Evolutionary conservation across 2,888 invertebrate species (phyloP).

Genomic region (Ditylenchus weischeri): DNA sequence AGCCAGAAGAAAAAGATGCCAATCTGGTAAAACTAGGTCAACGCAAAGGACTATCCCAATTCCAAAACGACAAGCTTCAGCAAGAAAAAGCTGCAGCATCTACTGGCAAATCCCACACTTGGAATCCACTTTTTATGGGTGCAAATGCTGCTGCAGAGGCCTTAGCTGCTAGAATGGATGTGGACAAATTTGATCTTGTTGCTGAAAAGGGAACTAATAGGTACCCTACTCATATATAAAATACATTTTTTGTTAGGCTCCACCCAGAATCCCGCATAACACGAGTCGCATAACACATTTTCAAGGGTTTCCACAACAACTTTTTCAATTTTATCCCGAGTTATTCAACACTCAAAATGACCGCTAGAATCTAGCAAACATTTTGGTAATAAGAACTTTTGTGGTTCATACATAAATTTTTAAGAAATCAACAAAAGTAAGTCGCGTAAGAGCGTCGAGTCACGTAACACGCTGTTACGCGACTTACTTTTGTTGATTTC

Average conservation of each 20-base stretch:
- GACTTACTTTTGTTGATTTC: no score
- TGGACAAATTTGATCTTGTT: constrained; percentile 76
- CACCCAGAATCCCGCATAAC: no score
- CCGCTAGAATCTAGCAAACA: no score
- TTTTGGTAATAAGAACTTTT: no score
- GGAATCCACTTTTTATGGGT: constrained; percentile 92
- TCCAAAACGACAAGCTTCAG: constrained; percentile 77
- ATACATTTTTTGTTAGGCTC: constrained; percentile 12
- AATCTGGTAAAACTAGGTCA: constrained; percentile 14
- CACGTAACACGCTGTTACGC: no score
- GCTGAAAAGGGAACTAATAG: constrained; percentile 53
- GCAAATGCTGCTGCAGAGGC: constrained; percentile 87
- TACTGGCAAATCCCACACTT: constrained; percentile 69
- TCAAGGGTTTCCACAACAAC: no score
- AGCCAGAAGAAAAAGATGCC: constrained; percentile 33
- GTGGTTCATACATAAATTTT: no score
- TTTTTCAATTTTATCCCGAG: no score
- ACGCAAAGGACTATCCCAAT: constrained; percentile 64
- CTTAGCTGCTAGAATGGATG: constrained; percentile 77
- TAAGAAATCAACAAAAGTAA: no score
- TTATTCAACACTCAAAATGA: no score
- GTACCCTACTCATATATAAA: constrained; percentile 11
- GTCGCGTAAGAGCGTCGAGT: no score
- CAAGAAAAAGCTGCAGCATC: constrained; percentile 67
- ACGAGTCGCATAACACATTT: no score